A percentile compares a stretch with the other conserved stretches of the same genome.
Evolutionary conservation across 37 sponge, comb jelly and placozoan genomes (phyloP).

Genomic region (Spongilla lacustris): DNA sequence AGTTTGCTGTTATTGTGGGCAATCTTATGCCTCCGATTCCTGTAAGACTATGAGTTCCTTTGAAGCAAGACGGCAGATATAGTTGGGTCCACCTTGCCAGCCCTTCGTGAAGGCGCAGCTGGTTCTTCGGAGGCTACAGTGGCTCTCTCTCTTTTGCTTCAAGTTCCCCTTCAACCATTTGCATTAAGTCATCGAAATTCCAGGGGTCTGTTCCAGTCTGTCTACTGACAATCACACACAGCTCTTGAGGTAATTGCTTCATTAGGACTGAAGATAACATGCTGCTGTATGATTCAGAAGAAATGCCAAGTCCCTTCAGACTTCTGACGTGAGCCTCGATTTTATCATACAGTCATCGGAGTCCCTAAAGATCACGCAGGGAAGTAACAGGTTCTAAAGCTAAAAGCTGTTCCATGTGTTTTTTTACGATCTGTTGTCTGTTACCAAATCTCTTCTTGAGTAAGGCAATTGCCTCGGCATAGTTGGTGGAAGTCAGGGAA

Average conservation of each 20-base stretch:
- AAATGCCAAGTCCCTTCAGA: slow-evolving; percentile 26
- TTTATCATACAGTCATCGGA: slow-evolving; percentile 20
- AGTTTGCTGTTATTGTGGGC: slow-evolving; percentile 9
- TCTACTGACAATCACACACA: slow-evolving; percentile 24
- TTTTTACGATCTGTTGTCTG: slow-evolving; percentile 16
- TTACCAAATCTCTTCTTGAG: slow-evolving; percentile 37
- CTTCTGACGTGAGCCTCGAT: slow-evolving; percentile 15
- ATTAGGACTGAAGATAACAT: slow-evolving; percentile 18
- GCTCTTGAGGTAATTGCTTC: slow-evolving; percentile 23
- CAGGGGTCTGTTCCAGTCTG: slow-evolving; percentile 9
- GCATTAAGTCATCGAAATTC: slow-evolving; percentile 24
- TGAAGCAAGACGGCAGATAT: not conserved
- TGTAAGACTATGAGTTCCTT: not conserved
- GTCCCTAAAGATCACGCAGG: slow-evolving; percentile 12
- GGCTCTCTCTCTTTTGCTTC: slow-evolving; percentile 26
- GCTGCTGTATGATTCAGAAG: slow-evolving; percentile 26
- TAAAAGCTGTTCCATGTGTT: slow-evolving; percentile 44
- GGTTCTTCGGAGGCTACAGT: not conserved
- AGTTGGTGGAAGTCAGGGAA: not conserved
- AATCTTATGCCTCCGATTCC: not conserved
- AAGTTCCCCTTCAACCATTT: slow-evolving; percentile 26
- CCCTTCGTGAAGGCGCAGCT: not conserved
- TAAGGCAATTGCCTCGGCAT: slow-evolving; percentile 15
- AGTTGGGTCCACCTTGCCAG: not conserved
- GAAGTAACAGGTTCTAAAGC: slow-evolving; percentile 14